Base-by-base conservation (phyloP, 2,888 invertebrate genomes). In the Coecobrya sp. region DNA sequence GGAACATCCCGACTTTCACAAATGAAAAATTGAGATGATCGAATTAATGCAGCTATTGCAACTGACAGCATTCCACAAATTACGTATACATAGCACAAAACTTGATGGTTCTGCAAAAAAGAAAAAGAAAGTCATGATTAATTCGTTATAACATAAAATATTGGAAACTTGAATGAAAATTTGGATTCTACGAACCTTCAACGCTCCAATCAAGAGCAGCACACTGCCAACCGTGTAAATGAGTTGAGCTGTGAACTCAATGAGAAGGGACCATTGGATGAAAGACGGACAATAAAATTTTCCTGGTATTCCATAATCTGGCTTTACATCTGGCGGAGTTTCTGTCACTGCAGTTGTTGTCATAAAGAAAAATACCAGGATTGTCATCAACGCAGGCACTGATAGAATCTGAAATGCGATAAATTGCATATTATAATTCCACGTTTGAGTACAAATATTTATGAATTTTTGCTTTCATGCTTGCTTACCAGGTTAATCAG, bases 51-150 rank as follows among this genome's bases (percentile, higher is more conserved):
- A 1, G 62, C 45, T n/a, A 87, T 87, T 3, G 62, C n/a, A 45
- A 87, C 52, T 4, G 87, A 62, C 11, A 87, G 59, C 70, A 79
- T 42, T 16, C 87, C 87, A 45, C 87, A 87, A 13, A 42, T n/a
- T 10, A 87, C 79, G 62, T 79, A 87, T n/a, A 70, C 79, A 36
- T 87, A 87, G 79, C 87, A 87, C 73, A 73, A 27, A 19, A 76
- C 87, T n/a, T 62, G 76, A n/a, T 76, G 55, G 22, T 62, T 87
- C 87, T 87, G 49, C 10, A 65, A 65, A 11, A 30, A n/a, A n/a
- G n/a, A n/a, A n/a, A n/a, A 30, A 5, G 30, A 55, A 79, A 73
- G 5, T 8, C 8, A 13, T 1, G 30, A 5, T 36, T 1, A 70
- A 70, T 36, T 22, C 16, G n/a, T n/a, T n/a, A n/a, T n/a, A n/a